phyloP scores from a whole-genome alignment of 2,113 vertebrate species.

The Anoura caudifer region DNA sequence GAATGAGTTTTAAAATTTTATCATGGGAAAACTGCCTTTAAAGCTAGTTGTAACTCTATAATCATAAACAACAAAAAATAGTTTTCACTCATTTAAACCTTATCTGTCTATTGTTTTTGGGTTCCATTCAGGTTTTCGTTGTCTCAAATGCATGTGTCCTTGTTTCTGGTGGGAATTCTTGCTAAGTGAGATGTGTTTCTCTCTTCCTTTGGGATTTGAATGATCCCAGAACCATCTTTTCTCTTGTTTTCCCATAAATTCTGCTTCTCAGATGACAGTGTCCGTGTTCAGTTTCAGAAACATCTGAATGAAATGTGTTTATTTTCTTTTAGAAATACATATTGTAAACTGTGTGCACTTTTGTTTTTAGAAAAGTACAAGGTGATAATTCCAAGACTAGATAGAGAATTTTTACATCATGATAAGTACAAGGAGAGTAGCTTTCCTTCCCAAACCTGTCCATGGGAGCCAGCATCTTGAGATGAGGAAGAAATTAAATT shows the following conservation, averaged over 20 bases:
- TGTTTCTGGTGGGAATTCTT: slow-evolving; percentile 78
- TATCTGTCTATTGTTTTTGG: slow-evolving; percentile 69
- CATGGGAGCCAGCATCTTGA: not conserved
- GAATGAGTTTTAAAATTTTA: slow-evolving; percentile 9
- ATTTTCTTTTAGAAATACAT: slow-evolving; percentile 19
- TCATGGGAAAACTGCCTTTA: not conserved
- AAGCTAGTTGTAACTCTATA: not conserved
- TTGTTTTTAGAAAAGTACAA: slow-evolving; percentile 20
- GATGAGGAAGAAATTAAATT: not conserved
- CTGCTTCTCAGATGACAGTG: slow-evolving; percentile 69
- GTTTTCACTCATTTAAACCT: not conserved
- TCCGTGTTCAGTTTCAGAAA: slow-evolving; percentile 33
- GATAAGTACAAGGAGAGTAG: not conserved
- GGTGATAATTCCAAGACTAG: not conserved
- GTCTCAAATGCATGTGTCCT: not conserved
- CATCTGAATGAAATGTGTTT: slow-evolving; percentile 35
- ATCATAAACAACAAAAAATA: slow-evolving; percentile 32
- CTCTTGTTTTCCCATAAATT: slow-evolving; percentile 66
- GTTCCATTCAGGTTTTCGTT: slow-evolving; percentile 59
- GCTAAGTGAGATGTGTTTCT: slow-evolving; percentile 71
- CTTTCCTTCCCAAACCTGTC: not conserved
- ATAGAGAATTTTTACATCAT: not conserved
- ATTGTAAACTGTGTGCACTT: not conserved
- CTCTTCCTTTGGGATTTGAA: slow-evolving; percentile 80
- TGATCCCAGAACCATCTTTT: slow-evolving; percentile 68